Evolutionary conservation across 2,797 vertebrate species (phyloP), one percentile per base, ranked within the genome.

Genomic region (Remorina albescens): DNA sequence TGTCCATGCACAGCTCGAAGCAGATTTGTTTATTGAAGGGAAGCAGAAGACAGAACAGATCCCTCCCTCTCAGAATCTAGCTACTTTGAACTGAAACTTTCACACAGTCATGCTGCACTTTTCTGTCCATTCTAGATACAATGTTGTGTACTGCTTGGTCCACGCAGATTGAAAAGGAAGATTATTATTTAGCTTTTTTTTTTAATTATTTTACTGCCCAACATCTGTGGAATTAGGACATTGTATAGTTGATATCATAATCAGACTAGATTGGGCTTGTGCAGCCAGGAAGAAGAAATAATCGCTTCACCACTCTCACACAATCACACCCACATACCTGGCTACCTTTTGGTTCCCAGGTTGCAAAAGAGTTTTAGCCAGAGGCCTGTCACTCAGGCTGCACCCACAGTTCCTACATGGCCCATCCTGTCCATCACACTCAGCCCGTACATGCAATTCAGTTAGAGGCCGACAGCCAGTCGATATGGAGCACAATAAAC

Each of bases 371-470:
- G 81, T 75, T 83, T 69, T 78, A 74, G 64, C 83, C 71, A 36
- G 71, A 23, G 65, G 71, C 61, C 79, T 78, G 90, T 89, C 90
- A 83, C 54, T 85, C 85, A 81, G 68, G 58, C 76, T 72, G 11
- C 81, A 26, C 76, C 82, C 86, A 73, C 88, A 46, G 66, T 65
- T n/a, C 81, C 81, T 70, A 16, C 74, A 10, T 1, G 37, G 75
- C 74, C 83, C 59, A 63, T 25, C 57, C 72, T 83, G 87, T 88
- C 90, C 85, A 41, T 87, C 87, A 84, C 80, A 57, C 67, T 78
- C 74, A 44, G 63, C 61, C 5, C 10, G 49, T 44, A 19, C 50
- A 13, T 32, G 79, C 69, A 26, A 19, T 34, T 30, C 70, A 56
- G 50, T 50, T 2, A 26, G 57, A 61, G 84, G 72, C 70, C 75